Conservation (phyloP, 2,797 vertebrate species). For the Calcarius lapponicus region DNA sequence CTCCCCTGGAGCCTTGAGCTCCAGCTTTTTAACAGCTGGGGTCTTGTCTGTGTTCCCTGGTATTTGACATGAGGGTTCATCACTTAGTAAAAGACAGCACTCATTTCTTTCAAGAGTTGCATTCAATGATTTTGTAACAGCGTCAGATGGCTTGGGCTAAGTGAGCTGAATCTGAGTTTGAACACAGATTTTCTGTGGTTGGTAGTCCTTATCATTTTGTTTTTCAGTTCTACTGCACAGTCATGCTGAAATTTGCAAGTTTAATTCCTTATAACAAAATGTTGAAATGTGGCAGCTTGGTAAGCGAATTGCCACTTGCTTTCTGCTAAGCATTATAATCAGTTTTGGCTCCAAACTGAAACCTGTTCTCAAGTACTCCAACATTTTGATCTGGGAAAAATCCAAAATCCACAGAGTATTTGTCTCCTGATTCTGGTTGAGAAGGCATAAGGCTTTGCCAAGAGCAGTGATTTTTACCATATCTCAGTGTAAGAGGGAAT, state of each 20-base stretch:
- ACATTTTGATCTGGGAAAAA: slow-evolving; percentile 12
- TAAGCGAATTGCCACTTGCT: slow-evolving; percentile 23
- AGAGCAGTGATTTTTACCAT: not conserved
- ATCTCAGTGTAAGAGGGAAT: not conserved
- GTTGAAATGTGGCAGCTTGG: slow-evolving; percentile 19
- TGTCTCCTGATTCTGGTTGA: not conserved
- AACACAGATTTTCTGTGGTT: not conserved
- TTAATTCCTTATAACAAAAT: slow-evolving; percentile 41
- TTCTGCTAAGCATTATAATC: slow-evolving; percentile 12
- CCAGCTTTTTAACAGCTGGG: not conserved
- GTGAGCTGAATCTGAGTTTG: not conserved
- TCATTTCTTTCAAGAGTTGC: not conserved
- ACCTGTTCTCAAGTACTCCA: not conserved
- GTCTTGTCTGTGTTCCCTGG: not conserved
- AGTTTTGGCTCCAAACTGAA: not conserved
- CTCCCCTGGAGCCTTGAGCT: not conserved
- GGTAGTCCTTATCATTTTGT: not conserved
- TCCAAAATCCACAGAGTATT: not conserved
- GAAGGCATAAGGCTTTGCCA: not conserved
- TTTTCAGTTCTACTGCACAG: not conserved
- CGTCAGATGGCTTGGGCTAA: not conserved
- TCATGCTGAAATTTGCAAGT: slow-evolving; percentile 49
- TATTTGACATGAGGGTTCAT: not conserved
- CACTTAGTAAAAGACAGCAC: not conserved
- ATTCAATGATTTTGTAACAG: not conserved